Evolutionary conservation across 2,888 invertebrate species (phyloP), one percentile per base, ranked within the genome.

Genomic region (Caenorhabditis angaria): DNA sequence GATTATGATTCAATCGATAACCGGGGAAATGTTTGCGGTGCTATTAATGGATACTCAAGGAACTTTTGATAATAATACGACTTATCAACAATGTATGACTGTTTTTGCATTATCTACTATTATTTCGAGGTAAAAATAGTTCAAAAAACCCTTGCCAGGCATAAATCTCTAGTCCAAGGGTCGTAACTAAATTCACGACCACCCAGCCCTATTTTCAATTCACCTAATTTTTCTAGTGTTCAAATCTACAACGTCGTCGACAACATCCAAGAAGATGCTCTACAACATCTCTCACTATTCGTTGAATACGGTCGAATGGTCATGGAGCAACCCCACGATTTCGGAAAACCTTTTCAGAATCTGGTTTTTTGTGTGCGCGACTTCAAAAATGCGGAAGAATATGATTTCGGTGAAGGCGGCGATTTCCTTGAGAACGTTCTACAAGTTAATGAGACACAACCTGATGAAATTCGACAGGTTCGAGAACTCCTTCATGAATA

Each of bases 241-340:
- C 80, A 89, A 85, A 93, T 95, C 67, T 97, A 94, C 89, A 97
- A 97, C 90, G 90, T 97, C 72, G 94, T 94, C 65, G 94, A 94
- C 88, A 97, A 97, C 88, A 94, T 97, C 69, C 96, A 97, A 88
- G 97, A 97, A 88, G 97, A 97, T 88, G 95, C 97, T 88, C 89
- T 97, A 59, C 96, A 97, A 88, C 95, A 96, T 89, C 90, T 97
- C 83, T 88, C 94, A 92, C 89, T 97, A 64, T 99, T 99, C 89
- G 97, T 97, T 55, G 97, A 99, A 88, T 99, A 99, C 89, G 99
- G 99, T 0, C 91, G 96, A 68, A 90, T 99, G 82, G 97, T 97
- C 14, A 90, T 95, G 78, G 94, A 94, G 82, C 85, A 86, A 58
- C 93, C 93, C 65, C 65, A 75, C 10, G 77, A 82, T 50, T 85